Conservation (phyloP, 1,140 invertebrate species). For the Agrypnia vestita region DNA sequence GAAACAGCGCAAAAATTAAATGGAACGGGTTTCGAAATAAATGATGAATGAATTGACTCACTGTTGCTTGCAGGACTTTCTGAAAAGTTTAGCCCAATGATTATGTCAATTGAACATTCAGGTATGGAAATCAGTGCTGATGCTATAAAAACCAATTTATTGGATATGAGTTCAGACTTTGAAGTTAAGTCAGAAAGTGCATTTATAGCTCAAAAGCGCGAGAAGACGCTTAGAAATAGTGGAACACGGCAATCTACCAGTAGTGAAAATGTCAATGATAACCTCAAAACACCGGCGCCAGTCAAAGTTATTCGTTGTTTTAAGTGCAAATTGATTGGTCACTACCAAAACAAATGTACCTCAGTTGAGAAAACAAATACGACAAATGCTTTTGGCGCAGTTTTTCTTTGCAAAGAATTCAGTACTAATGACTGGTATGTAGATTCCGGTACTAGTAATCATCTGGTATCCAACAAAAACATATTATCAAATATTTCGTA, state of each 20-base stretch:
- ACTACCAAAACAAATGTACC: neutral
- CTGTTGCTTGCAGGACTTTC: neutral
- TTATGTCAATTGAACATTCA: neutral
- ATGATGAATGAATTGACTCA: too few relatives aligned
- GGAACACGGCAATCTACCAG: neutral
- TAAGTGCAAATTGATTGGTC: neutral
- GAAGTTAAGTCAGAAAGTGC: neutral
- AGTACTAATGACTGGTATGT: too few relatives aligned
- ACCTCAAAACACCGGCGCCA: too few relatives aligned
- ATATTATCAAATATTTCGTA: too few relatives aligned
- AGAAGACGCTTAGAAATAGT: neutral
- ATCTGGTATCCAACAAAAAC: too few relatives aligned
- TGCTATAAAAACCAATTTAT: neutral
- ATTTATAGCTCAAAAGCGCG: neutral
- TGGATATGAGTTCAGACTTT: conserved; percentile 4
- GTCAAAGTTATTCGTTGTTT: neutral
- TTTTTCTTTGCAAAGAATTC: too few relatives aligned
- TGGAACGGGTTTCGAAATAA: too few relatives aligned
- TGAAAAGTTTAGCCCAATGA: neutral
- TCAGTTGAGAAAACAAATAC: too few relatives aligned
- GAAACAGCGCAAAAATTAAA: too few relatives aligned
- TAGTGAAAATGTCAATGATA: neutral
- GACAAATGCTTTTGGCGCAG: too few relatives aligned
- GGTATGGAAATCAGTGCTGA: neutral
- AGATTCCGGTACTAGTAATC: too few relatives aligned